Percentiles rank a stretch among this genome's conserved stretches.
Evolutionary conservation across 2,888 invertebrate species (phyloP).

Genomic region (Eupithecia subfuscata): DNA sequence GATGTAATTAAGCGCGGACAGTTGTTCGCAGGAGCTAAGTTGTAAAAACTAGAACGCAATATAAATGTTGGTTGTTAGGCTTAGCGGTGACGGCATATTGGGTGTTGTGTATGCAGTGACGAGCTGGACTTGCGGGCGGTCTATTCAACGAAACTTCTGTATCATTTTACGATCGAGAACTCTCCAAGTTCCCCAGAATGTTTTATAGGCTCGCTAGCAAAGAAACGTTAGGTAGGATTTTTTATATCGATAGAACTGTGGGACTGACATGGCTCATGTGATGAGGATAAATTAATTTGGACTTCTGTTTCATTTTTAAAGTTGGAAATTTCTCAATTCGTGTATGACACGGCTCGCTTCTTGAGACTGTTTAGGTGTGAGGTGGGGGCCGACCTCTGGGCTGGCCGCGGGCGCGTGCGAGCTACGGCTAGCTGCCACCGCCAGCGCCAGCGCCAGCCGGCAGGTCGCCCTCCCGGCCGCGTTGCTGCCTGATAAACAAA

Average conservation of each 20-base stretch:
- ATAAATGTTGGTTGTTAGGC: slow-evolving; percentile 75
- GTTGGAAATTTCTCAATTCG: slow-evolving; percentile 70
- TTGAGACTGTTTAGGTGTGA: slow-evolving; percentile 74
- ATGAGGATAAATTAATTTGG: slow-evolving; percentile 76
- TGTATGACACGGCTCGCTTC: slow-evolving; percentile 78
- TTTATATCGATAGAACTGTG: slow-evolving; percentile 72
- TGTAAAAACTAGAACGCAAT: slow-evolving; percentile 79
- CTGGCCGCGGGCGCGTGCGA: slow-evolving; percentile 22
- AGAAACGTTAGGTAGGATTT: slow-evolving; percentile 64
- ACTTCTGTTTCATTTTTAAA: slow-evolving; percentile 49
- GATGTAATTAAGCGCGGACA: slow-evolving; percentile 60
- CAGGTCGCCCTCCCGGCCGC: slow-evolving; percentile 44
- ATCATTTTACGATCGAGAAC: slow-evolving; percentile 30
- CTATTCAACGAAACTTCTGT: slow-evolving; percentile 38
- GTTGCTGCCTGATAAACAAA: slow-evolving; percentile 42
- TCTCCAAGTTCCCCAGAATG: slow-evolving; percentile 25
- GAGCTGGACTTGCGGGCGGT: slow-evolving; percentile 39
- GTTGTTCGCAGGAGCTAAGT: slow-evolving; percentile 68
- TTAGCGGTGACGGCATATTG: slow-evolving; percentile 74
- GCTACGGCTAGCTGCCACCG: slow-evolving; percentile 3
- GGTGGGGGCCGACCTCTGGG: slow-evolving; percentile 41
- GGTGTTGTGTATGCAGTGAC: slow-evolving; percentile 78
- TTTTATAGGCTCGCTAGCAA: slow-evolving; percentile 47
- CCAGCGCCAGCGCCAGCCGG: slow-evolving; percentile 15
- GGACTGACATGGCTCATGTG: slow-evolving; percentile 80